Evolutionary conservation across 2,113 vertebrate genomes (phyloP).

Genomic region (Pteropus alecto): DNA sequence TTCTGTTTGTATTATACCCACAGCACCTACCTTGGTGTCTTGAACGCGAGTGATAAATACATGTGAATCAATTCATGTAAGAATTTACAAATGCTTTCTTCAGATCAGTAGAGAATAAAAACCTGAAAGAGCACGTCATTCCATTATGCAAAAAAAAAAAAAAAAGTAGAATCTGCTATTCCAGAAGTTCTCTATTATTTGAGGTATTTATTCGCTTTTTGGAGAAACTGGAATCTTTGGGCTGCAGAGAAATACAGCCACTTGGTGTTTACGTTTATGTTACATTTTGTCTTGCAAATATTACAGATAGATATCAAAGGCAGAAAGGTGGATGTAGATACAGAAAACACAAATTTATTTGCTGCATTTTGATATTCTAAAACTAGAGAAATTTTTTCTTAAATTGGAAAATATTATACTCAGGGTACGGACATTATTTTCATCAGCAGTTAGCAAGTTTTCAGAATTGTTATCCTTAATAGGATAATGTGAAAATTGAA

Average conservation of each 20-base stretch:
- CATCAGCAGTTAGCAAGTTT: constrained; percentile 39
- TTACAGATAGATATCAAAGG: neutral
- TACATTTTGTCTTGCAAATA: constrained; percentile 16
- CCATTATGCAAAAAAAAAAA: neutral
- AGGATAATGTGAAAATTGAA: constrained; percentile 40
- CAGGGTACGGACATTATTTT: neutral
- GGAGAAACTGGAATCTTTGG: neutral
- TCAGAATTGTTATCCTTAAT: constrained; percentile 31
- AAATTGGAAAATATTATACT: neutral
- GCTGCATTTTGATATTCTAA: neutral
- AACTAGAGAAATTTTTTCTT: constrained; percentile 9
- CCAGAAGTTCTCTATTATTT: constrained; percentile 19
- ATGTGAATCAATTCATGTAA: neutral
- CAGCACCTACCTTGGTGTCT: neutral
- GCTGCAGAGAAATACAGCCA: neutral
- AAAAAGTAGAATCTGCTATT: neutral
- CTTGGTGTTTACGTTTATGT: neutral
- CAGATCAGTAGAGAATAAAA: neutral
- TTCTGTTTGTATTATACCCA: neutral
- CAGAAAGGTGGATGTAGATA: neutral
- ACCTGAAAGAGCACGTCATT: neutral
- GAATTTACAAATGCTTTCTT: constrained; percentile 9
- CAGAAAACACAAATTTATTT: constrained; percentile 17
- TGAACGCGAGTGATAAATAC: neutral
- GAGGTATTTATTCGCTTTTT: neutral